phyloP scores from a whole-genome alignment of 2,888 invertebrate genomes.

The Pecten maximus region DNA sequence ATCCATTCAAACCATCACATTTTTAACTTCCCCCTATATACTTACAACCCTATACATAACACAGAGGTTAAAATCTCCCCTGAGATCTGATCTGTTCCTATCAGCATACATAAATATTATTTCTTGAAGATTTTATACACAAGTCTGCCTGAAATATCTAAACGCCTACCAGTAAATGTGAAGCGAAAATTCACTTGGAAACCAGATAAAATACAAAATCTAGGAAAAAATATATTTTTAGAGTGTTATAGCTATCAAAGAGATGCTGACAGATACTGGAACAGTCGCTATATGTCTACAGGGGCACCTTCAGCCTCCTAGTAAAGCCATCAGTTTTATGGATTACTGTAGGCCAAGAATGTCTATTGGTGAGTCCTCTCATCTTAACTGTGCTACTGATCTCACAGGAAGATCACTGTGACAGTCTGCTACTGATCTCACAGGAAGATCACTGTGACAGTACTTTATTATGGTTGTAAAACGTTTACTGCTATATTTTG shows the following conservation, averaged over 20 bases:
- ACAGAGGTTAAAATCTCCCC: neutral
- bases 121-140: neutral
- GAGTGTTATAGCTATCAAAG: neutral
- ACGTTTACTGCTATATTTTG: too few species aligned
- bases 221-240: neutral
- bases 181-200: neutral
- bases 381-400: neutral
- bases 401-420: too few species aligned
- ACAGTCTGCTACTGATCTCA: too few species aligned
- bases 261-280: neutral
- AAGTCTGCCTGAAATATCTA: neutral
- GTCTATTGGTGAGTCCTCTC: neutral
- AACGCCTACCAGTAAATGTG: neutral
- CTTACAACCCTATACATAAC: too few species aligned
- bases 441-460: too few species aligned
- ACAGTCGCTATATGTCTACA: neutral
- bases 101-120: neutral
- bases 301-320: neutral
- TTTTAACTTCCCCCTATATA: too few species aligned
- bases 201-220: neutral
- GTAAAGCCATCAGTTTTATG: neutral
- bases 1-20: too few species aligned
- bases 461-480: too few species aligned
- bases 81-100: neutral
- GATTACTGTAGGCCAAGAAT: neutral